Conservation (phyloP, 2,797 vertebrate species). For the Labroides dimidiatus region DNA sequence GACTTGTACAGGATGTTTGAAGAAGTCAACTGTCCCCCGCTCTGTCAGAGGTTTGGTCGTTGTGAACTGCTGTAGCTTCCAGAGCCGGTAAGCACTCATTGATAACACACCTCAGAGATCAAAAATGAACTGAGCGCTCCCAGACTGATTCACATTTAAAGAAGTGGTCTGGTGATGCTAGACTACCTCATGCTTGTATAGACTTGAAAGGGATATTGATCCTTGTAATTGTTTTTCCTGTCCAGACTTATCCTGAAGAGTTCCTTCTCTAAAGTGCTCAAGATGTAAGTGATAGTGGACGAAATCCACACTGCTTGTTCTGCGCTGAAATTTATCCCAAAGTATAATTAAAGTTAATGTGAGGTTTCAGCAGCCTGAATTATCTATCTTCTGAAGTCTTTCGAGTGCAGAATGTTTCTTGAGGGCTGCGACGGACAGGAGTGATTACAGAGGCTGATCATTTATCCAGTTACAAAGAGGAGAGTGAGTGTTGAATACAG, state of each 20-base stretch:
- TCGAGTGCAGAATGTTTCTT: background rate
- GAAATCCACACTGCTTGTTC: background rate
- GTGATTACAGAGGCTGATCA: background rate
- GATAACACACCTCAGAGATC: background rate
- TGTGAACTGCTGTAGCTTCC: background rate
- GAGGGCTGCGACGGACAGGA: background rate
- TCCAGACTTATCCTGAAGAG: background rate
- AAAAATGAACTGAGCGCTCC: background rate
- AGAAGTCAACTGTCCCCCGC: no score
- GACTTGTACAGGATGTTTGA: no score
- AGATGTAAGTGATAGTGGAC: background rate
- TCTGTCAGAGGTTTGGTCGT: background rate
- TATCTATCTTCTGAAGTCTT: background rate
- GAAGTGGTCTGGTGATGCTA: background rate
- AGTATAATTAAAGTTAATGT: background rate
- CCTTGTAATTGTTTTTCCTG: background rate
- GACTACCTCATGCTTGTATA: background rate
- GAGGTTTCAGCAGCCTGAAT: conserved; percentile 8
- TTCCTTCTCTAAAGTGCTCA: conserved; percentile 2
- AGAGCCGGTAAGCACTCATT: background rate
- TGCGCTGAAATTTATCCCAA: background rate
- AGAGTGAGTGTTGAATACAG: background rate
- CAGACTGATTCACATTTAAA: background rate
- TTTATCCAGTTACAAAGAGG: background rate
- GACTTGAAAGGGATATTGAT: background rate